These are phyloP conservation scores for Vespertilio murinus DNA, from an alignment of 2,797 vertebrate genomes.

Conservation along the genomic window DNA sequence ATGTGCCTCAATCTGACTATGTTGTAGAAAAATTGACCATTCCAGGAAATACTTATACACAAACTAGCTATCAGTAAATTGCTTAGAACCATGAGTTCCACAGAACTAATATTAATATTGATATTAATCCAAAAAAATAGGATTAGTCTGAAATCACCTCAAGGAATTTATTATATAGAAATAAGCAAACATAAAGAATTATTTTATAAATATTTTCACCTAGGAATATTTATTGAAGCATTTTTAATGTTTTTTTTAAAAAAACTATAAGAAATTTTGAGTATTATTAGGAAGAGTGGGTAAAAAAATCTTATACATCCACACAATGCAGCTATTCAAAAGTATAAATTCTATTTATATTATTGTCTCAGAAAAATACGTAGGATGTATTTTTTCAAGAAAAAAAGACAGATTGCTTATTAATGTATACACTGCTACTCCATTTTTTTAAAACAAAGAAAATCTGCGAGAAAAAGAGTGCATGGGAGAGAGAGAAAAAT, in stretches of 20 bases:
- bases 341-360: not conserved
- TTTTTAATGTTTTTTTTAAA: not conserved
- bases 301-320: not conserved
- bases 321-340: not conserved
- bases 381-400: not conserved
- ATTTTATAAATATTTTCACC: slow-evolving; percentile 1
- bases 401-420: not conserved
- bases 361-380: not conserved
- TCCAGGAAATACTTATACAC: not conserved
- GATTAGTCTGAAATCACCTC: not conserved
- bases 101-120: not conserved
- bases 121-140: not conserved
- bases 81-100: not conserved
- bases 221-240: not conserved
- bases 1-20: not conserved
- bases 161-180: not conserved
- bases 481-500: not conserved
- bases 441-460: not conserved
- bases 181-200: not conserved
- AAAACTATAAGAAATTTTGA: not conserved
- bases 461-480: not conserved
- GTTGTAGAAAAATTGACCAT: not conserved
- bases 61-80: not conserved
- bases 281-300: not conserved
- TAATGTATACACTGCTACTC: not conserved